These are phyloP conservation scores for Sinocyclocheilus grahami DNA, from an alignment of 2,113 vertebrate species.

Conservation along the genomic window DNA sequence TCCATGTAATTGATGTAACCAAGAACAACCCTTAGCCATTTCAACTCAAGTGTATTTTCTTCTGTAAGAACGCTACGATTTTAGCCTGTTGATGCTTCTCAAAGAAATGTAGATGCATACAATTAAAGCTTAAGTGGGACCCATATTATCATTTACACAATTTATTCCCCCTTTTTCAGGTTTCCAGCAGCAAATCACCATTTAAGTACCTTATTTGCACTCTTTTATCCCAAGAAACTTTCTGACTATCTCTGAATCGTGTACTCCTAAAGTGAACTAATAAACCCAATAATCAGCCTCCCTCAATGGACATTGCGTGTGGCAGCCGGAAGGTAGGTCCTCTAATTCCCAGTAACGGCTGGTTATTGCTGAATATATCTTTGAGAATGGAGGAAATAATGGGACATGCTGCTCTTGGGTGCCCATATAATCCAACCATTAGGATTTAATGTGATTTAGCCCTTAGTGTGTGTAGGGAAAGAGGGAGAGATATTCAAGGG, in stretches of 20 bases:
- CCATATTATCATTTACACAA: neutral
- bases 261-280: slow-evolving; percentile 40
- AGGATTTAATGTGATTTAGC: slow-evolving; percentile 51
- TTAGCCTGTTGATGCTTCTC: neutral
- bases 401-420: slow-evolving; percentile 52
- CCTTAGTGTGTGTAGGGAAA: slow-evolving; percentile 29
- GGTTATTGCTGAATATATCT: slow-evolving; percentile 60
- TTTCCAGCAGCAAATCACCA: slow-evolving; percentile 19
- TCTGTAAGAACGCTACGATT: neutral
- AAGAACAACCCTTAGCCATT: neutral
- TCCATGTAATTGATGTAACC: neutral
- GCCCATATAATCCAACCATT: slow-evolving; percentile 55
- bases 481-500: neutral
- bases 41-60: neutral
- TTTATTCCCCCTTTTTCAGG: neutral
- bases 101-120: neutral
- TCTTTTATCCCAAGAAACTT: slow-evolving; percentile 14
- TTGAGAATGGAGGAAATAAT: slow-evolving; percentile 57
- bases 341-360: slow-evolving; percentile 58
- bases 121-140: slow-evolving; percentile 17
- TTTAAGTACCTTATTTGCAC: slow-evolving; percentile 28
- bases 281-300: slow-evolving; percentile 50
- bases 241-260: slow-evolving; percentile 22
- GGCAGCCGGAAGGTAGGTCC: slow-evolving; percentile 52
- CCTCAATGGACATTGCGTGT: slow-evolving; percentile 41